These are phyloP conservation scores for Solenodon paradoxus DNA, from an alignment of 2,113 vertebrate genomes.

Conservation along the genomic window DNA sequence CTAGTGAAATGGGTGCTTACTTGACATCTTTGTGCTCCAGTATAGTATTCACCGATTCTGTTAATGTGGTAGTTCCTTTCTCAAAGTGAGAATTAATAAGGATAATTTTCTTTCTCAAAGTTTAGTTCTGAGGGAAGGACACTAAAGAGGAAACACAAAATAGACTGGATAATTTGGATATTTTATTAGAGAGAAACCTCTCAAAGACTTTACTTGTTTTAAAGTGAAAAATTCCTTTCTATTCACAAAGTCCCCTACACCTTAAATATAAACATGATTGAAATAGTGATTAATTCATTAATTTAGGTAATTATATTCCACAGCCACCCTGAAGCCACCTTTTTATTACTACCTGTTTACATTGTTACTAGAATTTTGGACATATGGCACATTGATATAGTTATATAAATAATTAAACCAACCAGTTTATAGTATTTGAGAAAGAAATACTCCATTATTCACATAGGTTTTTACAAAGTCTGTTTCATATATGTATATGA, in stretches of 20 bases:
- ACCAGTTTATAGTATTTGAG: slow-evolving; percentile 15
- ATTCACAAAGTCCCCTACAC: background rate
- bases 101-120: background rate
- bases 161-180: background rate
- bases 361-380: slow-evolving; percentile 38
- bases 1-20: background rate
- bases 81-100: background rate
- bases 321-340: background rate
- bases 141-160: background rate
- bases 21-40: too few relatives aligned
- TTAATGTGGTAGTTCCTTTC: background rate
- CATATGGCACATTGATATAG: slow-evolving; percentile 5
- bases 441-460: background rate
- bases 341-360: slow-evolving; percentile 59
- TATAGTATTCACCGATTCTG: too few relatives aligned
- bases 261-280: slow-evolving; percentile 8
- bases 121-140: background rate
- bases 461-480: background rate
- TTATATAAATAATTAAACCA: slow-evolving; percentile 36
- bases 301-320: background rate
- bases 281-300: background rate
- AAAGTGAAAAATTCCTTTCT: slow-evolving; percentile 7
- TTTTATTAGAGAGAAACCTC: background rate
- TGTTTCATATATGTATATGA: background rate
- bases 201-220: slow-evolving; percentile 13